Base-by-base conservation (phyloP, 2,888 invertebrate species). In the Trisateles emortualis region DNA sequence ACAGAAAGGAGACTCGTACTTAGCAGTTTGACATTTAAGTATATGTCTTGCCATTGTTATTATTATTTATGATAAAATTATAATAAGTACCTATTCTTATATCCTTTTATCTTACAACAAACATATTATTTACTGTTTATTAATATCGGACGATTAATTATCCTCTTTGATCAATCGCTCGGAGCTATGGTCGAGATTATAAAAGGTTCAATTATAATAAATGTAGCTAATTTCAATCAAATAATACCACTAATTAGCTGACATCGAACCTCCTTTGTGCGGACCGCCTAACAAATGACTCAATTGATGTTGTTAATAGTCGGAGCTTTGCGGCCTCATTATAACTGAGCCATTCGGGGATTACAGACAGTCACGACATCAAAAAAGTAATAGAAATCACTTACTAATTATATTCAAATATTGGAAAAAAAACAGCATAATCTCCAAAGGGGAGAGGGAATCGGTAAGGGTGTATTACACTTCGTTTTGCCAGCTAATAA, bases 221-320 rank as follows among this genome's bases (percentile, higher is more conserved):
- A 89, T 87, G 86, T 86, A 81, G 81, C 78, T 87, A 90, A 89
- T 91, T 92, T 88, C 90, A 90, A 91, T 92, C 89, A 90, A 90
- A 92, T 88, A 90, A 89, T 89, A 84, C 81, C 76, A 76, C 89
- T 90, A 91, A 91, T 92, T 92, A 91, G 83, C 86, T 83, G 88
- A 86, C 89, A 87, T 87, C 76, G 83, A 78, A 56, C 65, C 74
- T 78, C 80, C 91, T 92, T 90, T 92, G 89, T 91, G 80, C 78
- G 68, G 74, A 63, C 87, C 87, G 86, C 80, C 72, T 87, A 84
- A 90, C 83, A 87, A 90, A 92, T 90, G 86, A 78, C 87, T 91
- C 91, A 88, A 92, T 91, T 86, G 85, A 78, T 81, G 86, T 87
- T 84, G 86, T 90, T 90, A 89, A 91, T 90, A 81, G 89, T 79